A percentile compares a stretch with the other conserved stretches of the same genome.
Evolutionary conservation across 2,113 vertebrate genomes (phyloP).

Genomic region (Oenanthe oenanthe): DNA sequence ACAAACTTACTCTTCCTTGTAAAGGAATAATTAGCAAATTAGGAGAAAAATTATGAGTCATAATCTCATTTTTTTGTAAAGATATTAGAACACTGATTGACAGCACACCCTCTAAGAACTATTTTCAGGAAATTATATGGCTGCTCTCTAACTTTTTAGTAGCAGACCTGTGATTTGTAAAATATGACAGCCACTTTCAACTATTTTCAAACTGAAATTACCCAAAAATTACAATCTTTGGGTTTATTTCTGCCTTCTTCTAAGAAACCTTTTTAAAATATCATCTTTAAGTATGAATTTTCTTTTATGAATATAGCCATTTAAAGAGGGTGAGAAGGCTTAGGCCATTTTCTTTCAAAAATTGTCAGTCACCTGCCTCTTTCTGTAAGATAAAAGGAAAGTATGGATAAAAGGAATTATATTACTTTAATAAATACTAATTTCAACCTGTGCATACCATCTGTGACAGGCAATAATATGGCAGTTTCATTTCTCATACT

Average conservation of each 20-base stretch:
- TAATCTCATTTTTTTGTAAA: background rate
- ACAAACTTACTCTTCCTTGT: background rate
- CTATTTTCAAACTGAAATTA: constrained; percentile 27
- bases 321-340: background rate
- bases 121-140: constrained; percentile 9
- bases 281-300: background rate
- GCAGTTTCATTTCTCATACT: background rate
- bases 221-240: background rate
- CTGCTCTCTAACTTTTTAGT: background rate
- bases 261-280: background rate
- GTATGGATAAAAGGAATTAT: background rate
- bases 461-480: background rate
- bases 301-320: background rate
- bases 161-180: background rate
- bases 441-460: constrained; percentile 13
- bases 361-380: background rate
- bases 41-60: background rate
- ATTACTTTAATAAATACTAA: constrained; percentile 14
- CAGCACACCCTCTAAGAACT: background rate
- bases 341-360: background rate
- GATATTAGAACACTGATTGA: background rate
- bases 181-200: background rate
- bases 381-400: background rate
- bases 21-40: background rate
- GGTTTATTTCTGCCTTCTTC: background rate